Base-by-base conservation (phyloP, 2,113 vertebrate species). In the Reinhardtius hippoglossoides region DNA sequence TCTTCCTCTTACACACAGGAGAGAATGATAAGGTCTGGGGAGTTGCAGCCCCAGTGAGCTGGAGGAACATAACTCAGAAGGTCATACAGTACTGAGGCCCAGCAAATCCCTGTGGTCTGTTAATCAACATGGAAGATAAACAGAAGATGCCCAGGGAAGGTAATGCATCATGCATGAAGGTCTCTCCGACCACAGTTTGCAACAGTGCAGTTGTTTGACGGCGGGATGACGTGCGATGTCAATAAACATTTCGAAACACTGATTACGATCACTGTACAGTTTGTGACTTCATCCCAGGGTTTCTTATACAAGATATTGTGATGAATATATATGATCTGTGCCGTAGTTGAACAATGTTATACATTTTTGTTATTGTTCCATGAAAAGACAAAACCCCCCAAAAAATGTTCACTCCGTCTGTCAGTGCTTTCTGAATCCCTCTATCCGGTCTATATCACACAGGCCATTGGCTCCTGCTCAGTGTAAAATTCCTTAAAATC, bases 71-170 rank as follows among this genome's bases (percentile, higher is more conserved):
- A 78, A 62, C 68, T 62, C 76, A 72, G 68, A 64, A 68, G 81
- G 82, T 74, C 78, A 57, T 66, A 71, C 66, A 79, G 68, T 80
- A 26, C 54, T 42, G 72, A 80, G 76, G 77, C 71, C 18, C 61
- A 73, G 46, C 15, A 86, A 87, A 64, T 83, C 82, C 80, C 84
- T 55, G 31, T 55, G 82, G 67, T 72, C 60, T 61, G 61, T 64
- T 87, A 81, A 92, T 90, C 80, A 78, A 50, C 56, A 55, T 8
- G 24, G 68, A 80, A n/a, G 27, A 77, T 68, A 82, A 89, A 90
- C 80, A 85, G 44, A 71, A 73, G 20, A 15, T 20, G 56, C 26
- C 60, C 48, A 6, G 18, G 84, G 18, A 66, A 74, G 72, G 42
- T 42, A 44, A 85, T 78, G 56, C 20, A 81, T 74, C 55, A 67